Evolutionary conservation across 2,888 invertebrate species (phyloP).

Genomic region (Phymatocera aterrima): DNA sequence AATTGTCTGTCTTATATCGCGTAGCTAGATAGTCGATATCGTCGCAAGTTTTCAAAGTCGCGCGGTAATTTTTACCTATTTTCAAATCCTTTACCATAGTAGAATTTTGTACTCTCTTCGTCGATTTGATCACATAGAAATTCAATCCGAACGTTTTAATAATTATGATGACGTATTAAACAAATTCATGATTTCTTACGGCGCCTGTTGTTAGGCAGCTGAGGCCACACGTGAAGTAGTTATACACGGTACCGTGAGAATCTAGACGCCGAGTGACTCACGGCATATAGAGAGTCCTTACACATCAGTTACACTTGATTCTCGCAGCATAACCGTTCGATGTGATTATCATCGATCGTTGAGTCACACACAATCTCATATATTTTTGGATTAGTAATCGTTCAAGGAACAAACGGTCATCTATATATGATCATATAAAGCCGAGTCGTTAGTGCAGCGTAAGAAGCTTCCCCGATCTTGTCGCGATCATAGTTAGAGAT

Average conservation of each 20-base stretch:
- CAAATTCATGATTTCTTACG: background rate
- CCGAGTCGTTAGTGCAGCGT: background rate
- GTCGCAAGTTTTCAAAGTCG: background rate
- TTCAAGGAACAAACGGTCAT: conserved; percentile 22
- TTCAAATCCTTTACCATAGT: background rate
- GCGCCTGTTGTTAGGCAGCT: conserved; percentile 31
- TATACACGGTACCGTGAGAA: conserved; percentile 21
- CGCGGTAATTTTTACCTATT: background rate
- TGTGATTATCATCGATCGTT: conserved; percentile 16
- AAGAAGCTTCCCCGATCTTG: background rate
- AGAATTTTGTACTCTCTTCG: background rate
- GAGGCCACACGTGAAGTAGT: background rate
- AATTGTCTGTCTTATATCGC: too few species aligned
- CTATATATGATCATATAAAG: too few species aligned
- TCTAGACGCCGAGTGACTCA: conserved; percentile 36
- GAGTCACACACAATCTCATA: conserved; percentile 10
- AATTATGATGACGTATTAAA: too few species aligned
- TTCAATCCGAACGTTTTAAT: background rate
- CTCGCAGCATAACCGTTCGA: background rate
- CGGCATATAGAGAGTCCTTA: conserved; percentile 9
- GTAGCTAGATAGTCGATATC: too few species aligned
- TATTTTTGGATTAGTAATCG: conserved; percentile 2
- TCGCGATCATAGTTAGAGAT: background rate
- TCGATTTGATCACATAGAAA: background rate
- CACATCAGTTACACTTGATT: too few species aligned